phyloP scores from a whole-genome alignment of 2,888 invertebrate species.

The Eupithecia insigniata region DNA sequence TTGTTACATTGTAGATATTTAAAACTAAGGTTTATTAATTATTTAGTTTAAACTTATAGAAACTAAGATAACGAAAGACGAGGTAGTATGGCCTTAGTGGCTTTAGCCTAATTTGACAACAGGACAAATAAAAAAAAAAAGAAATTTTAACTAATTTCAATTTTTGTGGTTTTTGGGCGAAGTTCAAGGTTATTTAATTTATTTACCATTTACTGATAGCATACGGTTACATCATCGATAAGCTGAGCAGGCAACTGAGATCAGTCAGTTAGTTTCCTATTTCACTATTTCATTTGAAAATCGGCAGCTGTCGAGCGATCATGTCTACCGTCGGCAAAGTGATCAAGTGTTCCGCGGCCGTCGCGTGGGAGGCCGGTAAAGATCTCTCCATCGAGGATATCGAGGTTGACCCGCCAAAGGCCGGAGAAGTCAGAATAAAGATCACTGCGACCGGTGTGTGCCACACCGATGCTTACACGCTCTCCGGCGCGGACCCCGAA shows the following conservation, averaged over 20 bases:
- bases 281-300: conserved; percentile 50
- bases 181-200: conserved; percentile 21
- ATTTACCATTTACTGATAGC: not conserved
- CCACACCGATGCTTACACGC: conserved; percentile 96
- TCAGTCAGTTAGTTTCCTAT: too few relatives aligned
- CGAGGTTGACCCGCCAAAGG: conserved; percentile 96
- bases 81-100: too few relatives aligned
- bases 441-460: conserved; percentile 92
- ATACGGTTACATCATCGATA: conserved; percentile 50
- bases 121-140: too few relatives aligned
- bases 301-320: conserved; percentile 51
- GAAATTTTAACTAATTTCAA: too few relatives aligned
- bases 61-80: too few relatives aligned
- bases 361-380: conserved; percentile 97
- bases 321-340: conserved; percentile 85
- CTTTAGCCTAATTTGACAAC: too few relatives aligned
- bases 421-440: conserved; percentile 95
- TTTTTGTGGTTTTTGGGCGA: conserved; percentile 2
- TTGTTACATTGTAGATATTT: too few relatives aligned
- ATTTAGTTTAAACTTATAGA: too few relatives aligned
- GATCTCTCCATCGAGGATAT: conserved; percentile 95
- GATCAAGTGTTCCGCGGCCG: conserved; percentile 97
- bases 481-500: conserved; percentile 95
- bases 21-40: too few relatives aligned
- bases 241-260: not conserved